phyloP scores from a whole-genome alignment of 1,140 invertebrate species.

The Zaprionus taronus region DNA sequence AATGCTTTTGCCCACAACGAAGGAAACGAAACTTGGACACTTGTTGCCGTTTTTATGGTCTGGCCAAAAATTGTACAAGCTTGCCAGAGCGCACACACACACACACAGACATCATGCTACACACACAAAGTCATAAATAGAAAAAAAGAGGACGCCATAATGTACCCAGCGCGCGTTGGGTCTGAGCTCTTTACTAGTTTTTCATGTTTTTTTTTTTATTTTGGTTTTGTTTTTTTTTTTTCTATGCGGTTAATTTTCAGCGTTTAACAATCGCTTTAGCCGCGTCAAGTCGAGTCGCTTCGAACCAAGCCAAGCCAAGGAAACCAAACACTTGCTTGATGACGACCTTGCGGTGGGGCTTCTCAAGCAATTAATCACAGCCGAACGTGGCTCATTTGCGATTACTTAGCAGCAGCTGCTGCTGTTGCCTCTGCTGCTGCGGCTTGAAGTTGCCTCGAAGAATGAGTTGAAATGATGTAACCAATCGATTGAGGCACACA shows the following conservation, averaged over 20 bases:
- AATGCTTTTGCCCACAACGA: constrained; percentile 37
- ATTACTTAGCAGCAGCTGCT: constrained; percentile 34
- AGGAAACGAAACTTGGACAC: constrained; percentile 60
- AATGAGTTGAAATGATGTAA: constrained; percentile 1
- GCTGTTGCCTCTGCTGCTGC: not conserved
- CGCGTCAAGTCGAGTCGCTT: not conserved
- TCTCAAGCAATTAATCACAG: constrained; percentile 55
- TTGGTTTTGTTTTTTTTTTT: constrained; percentile 31
- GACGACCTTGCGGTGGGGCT: constrained; percentile 31
- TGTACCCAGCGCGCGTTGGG: constrained; percentile 9
- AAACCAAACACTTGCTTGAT: constrained; percentile 48
- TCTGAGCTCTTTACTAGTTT: constrained; percentile 14
- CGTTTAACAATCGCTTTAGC: constrained; percentile 37
- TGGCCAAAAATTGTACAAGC: constrained; percentile 29
- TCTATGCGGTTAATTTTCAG: constrained; percentile 41
- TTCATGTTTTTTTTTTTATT: constrained; percentile 30
- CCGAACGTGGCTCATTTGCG: constrained; percentile 42
- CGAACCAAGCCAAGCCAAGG: constrained; percentile 3
- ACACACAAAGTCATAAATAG: not conserved
- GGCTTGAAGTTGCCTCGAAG: not conserved
- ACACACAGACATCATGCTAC: not conserved
- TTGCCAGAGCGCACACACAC: constrained; percentile 6
- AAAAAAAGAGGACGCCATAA: constrained; percentile 1
- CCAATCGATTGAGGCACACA: constrained; percentile 5
- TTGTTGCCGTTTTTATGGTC: constrained; percentile 48